Conservation (phyloP, 2,113 vertebrate genomes). For the Pachyramphus minor region DNA sequence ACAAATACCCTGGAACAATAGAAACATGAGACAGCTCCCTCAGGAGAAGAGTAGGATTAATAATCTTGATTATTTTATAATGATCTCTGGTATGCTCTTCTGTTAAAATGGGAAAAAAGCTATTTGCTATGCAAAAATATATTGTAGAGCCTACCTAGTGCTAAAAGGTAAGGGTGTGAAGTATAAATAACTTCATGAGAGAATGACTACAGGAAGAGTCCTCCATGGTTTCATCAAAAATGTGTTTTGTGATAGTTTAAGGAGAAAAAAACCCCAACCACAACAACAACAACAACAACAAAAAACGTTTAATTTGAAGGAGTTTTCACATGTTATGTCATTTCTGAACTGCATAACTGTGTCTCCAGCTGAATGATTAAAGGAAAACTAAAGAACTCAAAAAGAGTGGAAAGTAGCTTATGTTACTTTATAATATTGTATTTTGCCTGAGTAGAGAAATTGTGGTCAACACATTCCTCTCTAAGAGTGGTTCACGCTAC, state of each 20-base stretch:
- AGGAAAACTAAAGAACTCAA: neutral
- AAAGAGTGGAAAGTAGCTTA: neutral
- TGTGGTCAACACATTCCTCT: neutral
- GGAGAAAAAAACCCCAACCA: neutral
- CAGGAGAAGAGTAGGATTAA: constrained; percentile 32
- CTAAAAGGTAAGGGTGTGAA: neutral
- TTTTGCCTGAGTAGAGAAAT: neutral
- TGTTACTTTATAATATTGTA: neutral
- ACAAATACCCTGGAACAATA: constrained; percentile 19
- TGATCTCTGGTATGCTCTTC: neutral
- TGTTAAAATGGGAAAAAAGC: neutral
- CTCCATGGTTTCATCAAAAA: neutral
- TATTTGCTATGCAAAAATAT: neutral
- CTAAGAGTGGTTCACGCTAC: neutral
- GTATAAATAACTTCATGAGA: neutral
- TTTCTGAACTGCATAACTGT: neutral
- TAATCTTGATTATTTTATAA: constrained; percentile 21
- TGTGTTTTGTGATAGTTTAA: neutral
- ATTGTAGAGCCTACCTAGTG: neutral
- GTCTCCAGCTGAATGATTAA: neutral
- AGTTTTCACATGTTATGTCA: neutral
- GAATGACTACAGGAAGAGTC: neutral
- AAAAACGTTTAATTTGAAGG: neutral
- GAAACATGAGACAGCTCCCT: constrained; percentile 6
- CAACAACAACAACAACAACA: neutral